These are phyloP conservation scores for Delichon dasypus DNA, from an alignment of 2,797 vertebrate species.

Conservation along the genomic window DNA sequence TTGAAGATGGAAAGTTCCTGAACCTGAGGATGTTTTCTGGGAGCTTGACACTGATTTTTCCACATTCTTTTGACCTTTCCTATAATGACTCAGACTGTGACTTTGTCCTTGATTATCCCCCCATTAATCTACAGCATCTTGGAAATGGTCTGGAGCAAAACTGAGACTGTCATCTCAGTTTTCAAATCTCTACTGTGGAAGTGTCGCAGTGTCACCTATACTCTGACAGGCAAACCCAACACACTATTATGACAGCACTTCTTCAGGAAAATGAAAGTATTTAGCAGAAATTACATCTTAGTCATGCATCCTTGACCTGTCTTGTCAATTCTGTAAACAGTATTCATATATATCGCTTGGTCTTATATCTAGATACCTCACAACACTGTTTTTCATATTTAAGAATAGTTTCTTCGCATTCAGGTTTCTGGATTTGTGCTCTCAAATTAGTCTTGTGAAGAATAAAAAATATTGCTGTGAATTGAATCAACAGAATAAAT, in stretches of 20 bases:
- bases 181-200: constrained; percentile 47
- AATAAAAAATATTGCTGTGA: background rate
- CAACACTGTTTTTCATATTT: background rate
- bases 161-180: constrained; percentile 47
- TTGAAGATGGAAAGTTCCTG: constrained; percentile 20
- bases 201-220: constrained; percentile 41
- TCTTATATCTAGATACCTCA: background rate
- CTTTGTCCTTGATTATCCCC: constrained; percentile 53
- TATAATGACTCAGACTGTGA: constrained; percentile 53
- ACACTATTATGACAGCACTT: constrained; percentile 11
- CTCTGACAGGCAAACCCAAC: constrained; percentile 51
- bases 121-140: constrained; percentile 58
- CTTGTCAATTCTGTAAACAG: background rate
- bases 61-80: constrained; percentile 58
- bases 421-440: background rate
- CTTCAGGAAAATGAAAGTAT: background rate
- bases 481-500: background rate
- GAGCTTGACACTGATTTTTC: constrained; percentile 67
- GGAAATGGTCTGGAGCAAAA: constrained; percentile 65
- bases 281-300: background rate
- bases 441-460: background rate
- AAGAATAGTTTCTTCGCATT: background rate
- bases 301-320: background rate
- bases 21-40: constrained; percentile 57
- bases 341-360: background rate